These are phyloP conservation scores for Caenorhabditis zanzibari DNA, from an alignment of 2,888 invertebrate species.

Conservation along the genomic window DNA sequence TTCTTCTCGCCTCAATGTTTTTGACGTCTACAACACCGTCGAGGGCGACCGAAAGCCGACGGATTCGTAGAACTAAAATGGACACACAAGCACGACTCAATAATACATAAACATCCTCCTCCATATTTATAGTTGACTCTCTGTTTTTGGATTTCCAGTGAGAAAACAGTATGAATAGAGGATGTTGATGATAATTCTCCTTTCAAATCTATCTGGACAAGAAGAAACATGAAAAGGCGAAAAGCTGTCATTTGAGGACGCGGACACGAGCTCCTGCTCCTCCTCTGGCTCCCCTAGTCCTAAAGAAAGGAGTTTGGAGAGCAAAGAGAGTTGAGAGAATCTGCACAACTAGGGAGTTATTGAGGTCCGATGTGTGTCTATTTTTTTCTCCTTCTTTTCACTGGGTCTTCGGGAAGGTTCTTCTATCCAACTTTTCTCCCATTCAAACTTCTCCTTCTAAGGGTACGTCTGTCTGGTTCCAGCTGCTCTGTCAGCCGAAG, in stretches of 20 bases:
- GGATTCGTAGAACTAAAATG: conserved; percentile 12
- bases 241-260: conserved; percentile 12
- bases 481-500: conserved; percentile 30
- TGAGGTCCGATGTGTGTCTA: conserved; percentile 27
- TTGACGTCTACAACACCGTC: conserved; percentile 28
- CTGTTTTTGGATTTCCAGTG: conserved; percentile 9
- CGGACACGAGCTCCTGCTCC: conserved; percentile 19
- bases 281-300: conserved; percentile 30
- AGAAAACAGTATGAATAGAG: conserved; percentile 6
- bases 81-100: conserved; percentile 11
- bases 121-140: conserved; percentile 25
- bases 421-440: conserved; percentile 15
- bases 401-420: conserved; percentile 5
- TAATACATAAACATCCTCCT: conserved; percentile 7
- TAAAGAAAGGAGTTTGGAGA: conserved; percentile 12
- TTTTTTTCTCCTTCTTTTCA: conserved; percentile 20
- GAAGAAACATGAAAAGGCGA: conserved; percentile 19
- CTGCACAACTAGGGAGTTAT: conserved; percentile 9
- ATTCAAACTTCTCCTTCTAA: conserved; percentile 35
- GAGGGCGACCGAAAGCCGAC: conserved; percentile 19
- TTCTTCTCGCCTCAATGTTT: conserved; percentile 30
- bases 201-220: not conserved
- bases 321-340: conserved; percentile 29
- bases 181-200: conserved; percentile 11
- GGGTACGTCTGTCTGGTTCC: conserved; percentile 33